A percentile compares a stretch with the other conserved stretches of the same genome.
phyloP scores from a whole-genome alignment of 1,140 invertebrate genomes.

The Anastrepha ludens region DNA sequence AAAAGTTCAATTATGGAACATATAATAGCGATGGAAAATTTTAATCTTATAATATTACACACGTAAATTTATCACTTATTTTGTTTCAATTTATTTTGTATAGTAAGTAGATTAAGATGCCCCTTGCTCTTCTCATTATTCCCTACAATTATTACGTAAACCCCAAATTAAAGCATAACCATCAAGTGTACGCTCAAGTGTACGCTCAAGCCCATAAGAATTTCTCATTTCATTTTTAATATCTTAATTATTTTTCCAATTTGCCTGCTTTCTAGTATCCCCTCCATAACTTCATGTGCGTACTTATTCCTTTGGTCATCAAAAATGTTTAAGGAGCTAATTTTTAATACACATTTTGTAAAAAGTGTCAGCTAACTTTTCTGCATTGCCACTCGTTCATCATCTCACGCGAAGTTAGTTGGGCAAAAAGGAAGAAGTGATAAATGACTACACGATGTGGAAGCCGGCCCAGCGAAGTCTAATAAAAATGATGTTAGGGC shows the following conservation, averaged over 20 bases:
- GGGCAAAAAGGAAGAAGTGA: background rate
- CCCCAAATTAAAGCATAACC: too few relatives aligned
- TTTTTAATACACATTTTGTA: slow-evolving; percentile 31
- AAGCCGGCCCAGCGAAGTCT: background rate
- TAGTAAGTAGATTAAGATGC: too few relatives aligned
- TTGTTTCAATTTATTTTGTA: too few relatives aligned
- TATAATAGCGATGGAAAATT: too few relatives aligned
- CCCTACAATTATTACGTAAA: too few relatives aligned
- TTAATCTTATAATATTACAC: too few relatives aligned
- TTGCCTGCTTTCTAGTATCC: background rate
- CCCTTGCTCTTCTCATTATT: too few relatives aligned
- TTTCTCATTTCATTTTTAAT: background rate
- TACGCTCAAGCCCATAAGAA: background rate
- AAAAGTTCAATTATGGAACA: too few relatives aligned
- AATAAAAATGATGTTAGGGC: slow-evolving; percentile 17
- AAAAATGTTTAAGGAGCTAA: slow-evolving; percentile 15
- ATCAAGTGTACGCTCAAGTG: too few relatives aligned
- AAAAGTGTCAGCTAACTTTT: slow-evolving; percentile 21
- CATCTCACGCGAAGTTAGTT: background rate
- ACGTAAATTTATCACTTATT: too few relatives aligned
- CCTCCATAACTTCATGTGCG: background rate
- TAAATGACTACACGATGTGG: background rate
- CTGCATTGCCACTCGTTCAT: background rate
- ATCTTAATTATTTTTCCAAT: slow-evolving; percentile 17
- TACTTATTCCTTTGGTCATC: background rate